phyloP scores from a whole-genome alignment of 2,797 vertebrate species.

The Austrolebias charrua region DNA sequence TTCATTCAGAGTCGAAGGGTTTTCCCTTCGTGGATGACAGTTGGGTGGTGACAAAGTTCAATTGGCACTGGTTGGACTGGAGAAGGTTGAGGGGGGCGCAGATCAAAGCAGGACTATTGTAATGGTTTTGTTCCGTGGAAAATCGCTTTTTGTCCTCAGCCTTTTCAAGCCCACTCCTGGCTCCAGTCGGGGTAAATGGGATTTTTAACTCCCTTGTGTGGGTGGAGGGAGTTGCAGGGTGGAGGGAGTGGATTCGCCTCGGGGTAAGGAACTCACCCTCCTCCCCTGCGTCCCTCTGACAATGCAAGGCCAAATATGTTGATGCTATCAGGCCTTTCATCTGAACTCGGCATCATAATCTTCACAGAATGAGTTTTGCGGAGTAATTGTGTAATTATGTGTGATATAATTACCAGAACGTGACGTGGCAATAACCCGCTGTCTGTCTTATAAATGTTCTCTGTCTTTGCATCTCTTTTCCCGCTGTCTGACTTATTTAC shows the following conservation, averaged over 20 bases:
- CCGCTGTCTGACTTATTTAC: neutral
- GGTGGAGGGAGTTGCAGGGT: slow-evolving; percentile 65
- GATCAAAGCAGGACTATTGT: slow-evolving; percentile 96
- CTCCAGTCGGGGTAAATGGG: slow-evolving; percentile 84
- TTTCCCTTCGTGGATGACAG: slow-evolving; percentile 91
- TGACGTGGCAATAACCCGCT: slow-evolving; percentile 38
- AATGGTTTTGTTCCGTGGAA: slow-evolving; percentile 96
- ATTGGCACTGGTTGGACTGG: slow-evolving; percentile 91
- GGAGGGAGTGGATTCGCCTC: slow-evolving; percentile 69
- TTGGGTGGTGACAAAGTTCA: slow-evolving; percentile 95
- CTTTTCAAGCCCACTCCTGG: slow-evolving; percentile 87
- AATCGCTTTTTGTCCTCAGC: slow-evolving; percentile 93
- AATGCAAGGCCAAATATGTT: slow-evolving; percentile 75
- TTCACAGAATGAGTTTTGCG: slow-evolving; percentile 62
- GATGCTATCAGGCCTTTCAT: slow-evolving; percentile 75
- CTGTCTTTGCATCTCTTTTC: slow-evolving; percentile 1
- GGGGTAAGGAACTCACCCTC: slow-evolving; percentile 69
- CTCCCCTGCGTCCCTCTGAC: slow-evolving; percentile 49
- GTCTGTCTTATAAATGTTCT: slow-evolving; percentile 28
- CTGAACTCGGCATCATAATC: slow-evolving; percentile 63
- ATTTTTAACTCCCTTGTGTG: slow-evolving; percentile 81
- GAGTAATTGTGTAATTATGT: slow-evolving; percentile 63
- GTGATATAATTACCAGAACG: slow-evolving; percentile 64
- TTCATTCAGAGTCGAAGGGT: slow-evolving; percentile 89
- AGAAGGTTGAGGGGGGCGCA: slow-evolving; percentile 68